Evolutionary conservation across 2,888 invertebrate species (phyloP).

Genomic region (Eupithecia inturbata): DNA sequence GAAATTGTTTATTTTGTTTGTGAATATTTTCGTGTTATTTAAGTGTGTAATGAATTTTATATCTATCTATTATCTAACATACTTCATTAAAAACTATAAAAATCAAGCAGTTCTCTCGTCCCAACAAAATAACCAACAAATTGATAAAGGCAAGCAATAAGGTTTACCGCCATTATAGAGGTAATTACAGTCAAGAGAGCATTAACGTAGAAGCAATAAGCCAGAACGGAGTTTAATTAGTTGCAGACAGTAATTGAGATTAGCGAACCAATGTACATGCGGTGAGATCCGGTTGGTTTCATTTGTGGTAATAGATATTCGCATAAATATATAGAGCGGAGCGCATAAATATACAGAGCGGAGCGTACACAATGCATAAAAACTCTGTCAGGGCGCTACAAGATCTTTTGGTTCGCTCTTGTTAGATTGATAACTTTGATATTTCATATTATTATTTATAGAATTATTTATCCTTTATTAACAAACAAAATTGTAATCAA

Average conservation of each 20-base stretch:
- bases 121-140: constrained; percentile 3
- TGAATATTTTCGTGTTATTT: too few species aligned
- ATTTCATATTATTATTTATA: too few species aligned
- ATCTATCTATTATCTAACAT: background rate
- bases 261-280: constrained; percentile 14
- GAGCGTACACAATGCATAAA: too few species aligned
- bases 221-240: constrained; percentile 28
- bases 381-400: too few species aligned
- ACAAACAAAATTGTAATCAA: too few species aligned
- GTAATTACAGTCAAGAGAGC: constrained; percentile 23
- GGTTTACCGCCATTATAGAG: constrained; percentile 23
- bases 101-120: background rate
- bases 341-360: too few species aligned
- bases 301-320: background rate
- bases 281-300: background rate
- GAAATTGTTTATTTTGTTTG: background rate
- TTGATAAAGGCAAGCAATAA: constrained; percentile 27
- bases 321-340: background rate
- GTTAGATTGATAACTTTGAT: too few species aligned
- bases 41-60: background rate
- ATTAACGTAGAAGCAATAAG: constrained; percentile 17
- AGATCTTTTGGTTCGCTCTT: too few species aligned
- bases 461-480: too few species aligned
- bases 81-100: background rate
- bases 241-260: constrained; percentile 30